Evolutionary conservation across 2,113 vertebrate genomes (phyloP).

Genomic region (Siniperca knerii): DNA sequence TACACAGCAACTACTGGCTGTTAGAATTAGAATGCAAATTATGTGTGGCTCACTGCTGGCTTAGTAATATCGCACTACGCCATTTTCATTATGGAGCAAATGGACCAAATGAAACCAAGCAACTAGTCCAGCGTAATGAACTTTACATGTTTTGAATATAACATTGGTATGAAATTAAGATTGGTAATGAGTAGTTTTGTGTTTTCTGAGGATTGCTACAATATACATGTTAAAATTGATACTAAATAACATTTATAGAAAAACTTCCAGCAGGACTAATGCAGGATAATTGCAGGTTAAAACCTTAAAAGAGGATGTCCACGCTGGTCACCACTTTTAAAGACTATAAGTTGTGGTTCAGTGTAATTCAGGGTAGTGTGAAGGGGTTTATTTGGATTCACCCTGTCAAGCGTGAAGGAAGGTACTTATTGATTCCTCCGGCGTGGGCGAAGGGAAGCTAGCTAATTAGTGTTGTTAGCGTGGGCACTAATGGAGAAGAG

Average conservation of each 20-base stretch:
- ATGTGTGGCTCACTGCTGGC: background rate
- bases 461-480: conserved; percentile 73
- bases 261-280: background rate
- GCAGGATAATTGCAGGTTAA: background rate
- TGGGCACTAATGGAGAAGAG: conserved; percentile 71
- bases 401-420: conserved; percentile 29
- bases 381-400: conserved; percentile 37
- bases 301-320: background rate
- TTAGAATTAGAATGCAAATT: too few species aligned
- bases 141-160: background rate
- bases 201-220: background rate
- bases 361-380: conserved; percentile 22
- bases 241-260: background rate
- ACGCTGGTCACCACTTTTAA: conserved; percentile 6
- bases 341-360: background rate
- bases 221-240: background rate
- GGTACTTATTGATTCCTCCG: conserved; percentile 57
- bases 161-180: background rate
- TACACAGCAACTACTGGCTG: background rate
- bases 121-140: background rate
- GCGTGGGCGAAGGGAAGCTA: conserved; percentile 47
- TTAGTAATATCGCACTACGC: background rate
- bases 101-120: background rate
- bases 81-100: background rate
- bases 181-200: background rate